phyloP scores from a whole-genome alignment of 2,888 invertebrate species.

The Phlogophora meticulosa region DNA sequence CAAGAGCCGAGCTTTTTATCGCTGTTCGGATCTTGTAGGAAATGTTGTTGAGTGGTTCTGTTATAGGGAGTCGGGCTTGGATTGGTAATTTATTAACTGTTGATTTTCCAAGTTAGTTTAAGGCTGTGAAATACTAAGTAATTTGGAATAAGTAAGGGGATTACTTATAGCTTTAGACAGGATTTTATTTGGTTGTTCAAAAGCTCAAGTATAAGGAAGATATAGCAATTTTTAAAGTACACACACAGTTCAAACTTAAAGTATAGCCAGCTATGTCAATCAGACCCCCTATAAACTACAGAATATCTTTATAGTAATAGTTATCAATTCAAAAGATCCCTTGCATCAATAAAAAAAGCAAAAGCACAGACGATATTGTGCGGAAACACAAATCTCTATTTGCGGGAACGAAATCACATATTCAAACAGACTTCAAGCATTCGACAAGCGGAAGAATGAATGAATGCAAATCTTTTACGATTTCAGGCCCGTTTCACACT shows the following conservation, averaged over 20 bases:
- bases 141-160: too few relatives aligned
- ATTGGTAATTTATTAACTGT: conserved; percentile 37
- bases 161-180: too few relatives aligned
- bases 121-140: background rate
- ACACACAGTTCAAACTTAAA: background rate
- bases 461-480: conserved; percentile 78
- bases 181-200: background rate
- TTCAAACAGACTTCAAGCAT: conserved; percentile 82
- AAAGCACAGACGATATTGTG: conserved; percentile 65
- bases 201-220: background rate
- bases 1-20: conserved; percentile 47
- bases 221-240: background rate
- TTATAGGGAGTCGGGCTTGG: conserved; percentile 5
- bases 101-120: background rate
- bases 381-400: conserved; percentile 74
- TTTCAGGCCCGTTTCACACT: conserved; percentile 71
- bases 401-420: conserved; percentile 79
- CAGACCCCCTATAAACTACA: background rate
- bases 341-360: conserved; percentile 60
- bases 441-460: conserved; percentile 75
- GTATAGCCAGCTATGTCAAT: background rate
- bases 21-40: conserved; percentile 43
- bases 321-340: conserved; percentile 39
- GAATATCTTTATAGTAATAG: background rate
- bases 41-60: conserved; percentile 28